Evolutionary conservation across 2,113 vertebrate species (phyloP), one percentile per base, ranked within the genome.

Genomic region (Silurus asotus): DNA sequence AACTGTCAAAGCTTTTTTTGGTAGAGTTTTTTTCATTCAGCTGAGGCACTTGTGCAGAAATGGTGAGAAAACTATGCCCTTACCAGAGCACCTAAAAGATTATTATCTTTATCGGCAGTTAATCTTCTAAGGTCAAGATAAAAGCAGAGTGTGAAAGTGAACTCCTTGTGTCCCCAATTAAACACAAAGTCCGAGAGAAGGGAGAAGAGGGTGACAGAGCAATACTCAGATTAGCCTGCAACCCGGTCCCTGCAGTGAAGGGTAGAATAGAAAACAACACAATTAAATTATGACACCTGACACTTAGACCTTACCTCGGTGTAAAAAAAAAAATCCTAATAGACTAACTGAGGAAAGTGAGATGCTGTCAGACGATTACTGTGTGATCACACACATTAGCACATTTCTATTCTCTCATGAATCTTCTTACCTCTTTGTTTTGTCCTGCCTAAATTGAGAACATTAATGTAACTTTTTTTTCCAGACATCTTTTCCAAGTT

Each of bases 231-330:
- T 93, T 93, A 91, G 87, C 91, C 92, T 76, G 85, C 88, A 91
- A 89, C 87, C 89, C 28, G 64, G 87, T 93, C 92, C 92, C 92
- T 90, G 84, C 92, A 94, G 93, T 91, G 92, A 91, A 93, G 86
- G 82, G n/a, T 91, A 93, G 93, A 93, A 93, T 92, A 93, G 93
- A 93, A 95, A 94, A 94, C 94, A 95, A 94, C 93, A 92, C 94
- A 95, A 95, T 95, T 95, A 95, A 95, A 95, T 95, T 94, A 94
- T 94, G 94, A 95, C 94, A 95, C 94, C 94, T 94, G 94, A 95
- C 94, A 94, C 92, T 91, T 90, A 93, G 93, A 93, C 93, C 93
- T 92, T 93, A 93, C 92, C 92, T 94, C 91, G 91, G 92, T 91
- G 92, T 81, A 89, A 93, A 84, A 83, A 59, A 70, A 70, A 79